Conservation (phyloP, 2,888 invertebrate genomes). For the Zaprionus bogoriensis region DNA sequence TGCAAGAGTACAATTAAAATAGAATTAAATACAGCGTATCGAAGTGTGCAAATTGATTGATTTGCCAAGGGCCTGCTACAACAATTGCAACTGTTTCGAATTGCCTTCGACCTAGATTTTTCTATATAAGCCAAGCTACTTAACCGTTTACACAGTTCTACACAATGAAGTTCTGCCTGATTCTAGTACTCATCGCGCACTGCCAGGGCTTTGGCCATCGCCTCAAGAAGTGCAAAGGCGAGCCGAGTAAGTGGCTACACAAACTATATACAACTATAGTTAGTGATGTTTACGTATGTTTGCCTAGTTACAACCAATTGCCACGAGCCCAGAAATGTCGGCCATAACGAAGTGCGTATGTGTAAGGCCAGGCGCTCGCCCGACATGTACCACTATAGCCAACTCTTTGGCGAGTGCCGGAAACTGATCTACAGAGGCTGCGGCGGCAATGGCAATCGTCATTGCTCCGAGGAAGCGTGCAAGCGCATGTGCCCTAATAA, state of each 20-base stretch:
- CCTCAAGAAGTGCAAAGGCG: neutral
- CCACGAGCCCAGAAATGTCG: neutral
- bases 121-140: slow-evolving; percentile 13
- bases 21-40: neutral
- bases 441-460: slow-evolving; percentile 39
- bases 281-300: neutral
- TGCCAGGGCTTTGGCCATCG: neutral
- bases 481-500: neutral
- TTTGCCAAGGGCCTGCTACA: no score
- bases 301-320: neutral
- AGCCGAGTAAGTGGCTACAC: slow-evolving; percentile 6
- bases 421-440: slow-evolving; percentile 26
- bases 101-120: neutral
- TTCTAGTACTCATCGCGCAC: neutral
- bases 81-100: neutral
- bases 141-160: slow-evolving; percentile 3
- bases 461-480: slow-evolving; percentile 16
- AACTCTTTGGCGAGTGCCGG: neutral
- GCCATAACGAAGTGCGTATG: no score
- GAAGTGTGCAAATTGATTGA: neutral
- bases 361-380: no score
- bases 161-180: slow-evolving; percentile 6
- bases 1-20: slow-evolving; percentile 74
- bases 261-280: neutral
- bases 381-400: no score